Conservation (phyloP, 1,140 invertebrate species). For the Helicoverpa zea region DNA sequence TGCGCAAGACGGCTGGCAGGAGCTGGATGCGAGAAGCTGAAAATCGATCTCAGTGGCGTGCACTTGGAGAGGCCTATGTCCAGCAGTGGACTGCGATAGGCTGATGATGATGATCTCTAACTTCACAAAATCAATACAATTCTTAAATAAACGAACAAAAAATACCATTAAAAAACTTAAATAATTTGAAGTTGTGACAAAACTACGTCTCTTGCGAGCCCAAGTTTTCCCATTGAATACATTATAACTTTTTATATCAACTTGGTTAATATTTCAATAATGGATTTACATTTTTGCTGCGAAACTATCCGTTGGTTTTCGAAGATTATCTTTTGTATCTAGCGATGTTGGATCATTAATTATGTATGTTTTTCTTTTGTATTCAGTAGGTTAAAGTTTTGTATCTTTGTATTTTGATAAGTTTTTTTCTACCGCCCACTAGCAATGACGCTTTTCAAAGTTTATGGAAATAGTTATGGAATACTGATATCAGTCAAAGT, state of each 20-base stretch:
- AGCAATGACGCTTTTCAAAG: too few relatives aligned
- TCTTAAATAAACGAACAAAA: neutral
- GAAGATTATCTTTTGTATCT: neutral
- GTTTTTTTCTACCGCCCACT: neutral
- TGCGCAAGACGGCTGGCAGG: too few relatives aligned
- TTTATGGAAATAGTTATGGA: too few relatives aligned
- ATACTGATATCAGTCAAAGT: too few relatives aligned
- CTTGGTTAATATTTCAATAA: constrained; percentile 52
- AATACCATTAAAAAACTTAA: constrained; percentile 25
- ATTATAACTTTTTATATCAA: constrained; percentile 50
- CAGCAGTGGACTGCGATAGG: too few relatives aligned
- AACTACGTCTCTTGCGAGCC: constrained; percentile 10
- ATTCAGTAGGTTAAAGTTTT: too few relatives aligned
- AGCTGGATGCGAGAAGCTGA: too few relatives aligned
- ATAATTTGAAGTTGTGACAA: constrained; percentile 35
- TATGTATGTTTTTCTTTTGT: neutral
- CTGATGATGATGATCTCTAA: too few relatives aligned
- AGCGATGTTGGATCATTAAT: neutral
- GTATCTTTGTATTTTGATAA: neutral
- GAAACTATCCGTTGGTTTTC: constrained; percentile 38
- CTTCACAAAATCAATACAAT: constrained; percentile 3
- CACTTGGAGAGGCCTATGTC: too few relatives aligned
- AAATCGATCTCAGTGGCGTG: too few relatives aligned
- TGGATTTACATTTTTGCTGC: constrained; percentile 52
- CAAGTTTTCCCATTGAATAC: constrained; percentile 49